phyloP scores from a whole-genome alignment of 2,113 vertebrate genomes.

The Rhineura floridana region DNA sequence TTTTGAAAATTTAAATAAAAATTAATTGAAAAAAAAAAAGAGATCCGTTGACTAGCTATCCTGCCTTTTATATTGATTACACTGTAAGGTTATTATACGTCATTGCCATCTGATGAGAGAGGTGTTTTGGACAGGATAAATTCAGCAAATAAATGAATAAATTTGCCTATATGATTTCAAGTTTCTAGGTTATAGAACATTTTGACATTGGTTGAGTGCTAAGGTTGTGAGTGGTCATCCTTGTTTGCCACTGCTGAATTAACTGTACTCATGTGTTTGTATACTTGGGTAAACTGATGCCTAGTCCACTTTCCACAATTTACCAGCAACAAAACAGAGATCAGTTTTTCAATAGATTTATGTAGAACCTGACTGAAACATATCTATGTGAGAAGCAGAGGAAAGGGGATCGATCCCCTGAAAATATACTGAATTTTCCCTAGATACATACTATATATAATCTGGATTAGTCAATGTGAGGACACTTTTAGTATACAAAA shows the following conservation, averaged over 20 bases:
- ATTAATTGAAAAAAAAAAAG: no score
- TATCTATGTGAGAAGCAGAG: constrained; percentile 6
- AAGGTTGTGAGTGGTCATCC: not conserved
- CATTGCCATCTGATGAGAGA: not conserved
- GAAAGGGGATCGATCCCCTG: not conserved
- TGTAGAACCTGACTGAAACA: not conserved
- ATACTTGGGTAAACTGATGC: not conserved
- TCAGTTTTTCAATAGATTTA: not conserved
- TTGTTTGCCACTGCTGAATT: not conserved
- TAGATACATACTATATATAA: no score
- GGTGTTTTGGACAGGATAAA: no score
- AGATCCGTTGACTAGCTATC: not conserved
- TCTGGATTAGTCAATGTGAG: no score
- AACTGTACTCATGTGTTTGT: not conserved
- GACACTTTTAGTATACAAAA: not conserved
- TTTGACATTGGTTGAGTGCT: not conserved
- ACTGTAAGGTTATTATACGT: not conserved
- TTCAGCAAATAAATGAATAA: no score
- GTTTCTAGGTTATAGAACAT: not conserved
- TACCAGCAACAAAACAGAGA: constrained; percentile 39
- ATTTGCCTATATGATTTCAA: not conserved
- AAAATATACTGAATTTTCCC: not conserved
- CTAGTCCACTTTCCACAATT: not conserved
- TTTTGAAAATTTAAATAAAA: no score
- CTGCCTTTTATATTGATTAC: not conserved